Base-by-base conservation (phyloP, 92 coral and sea anemone species). In the Palythoa grandis region DNA sequence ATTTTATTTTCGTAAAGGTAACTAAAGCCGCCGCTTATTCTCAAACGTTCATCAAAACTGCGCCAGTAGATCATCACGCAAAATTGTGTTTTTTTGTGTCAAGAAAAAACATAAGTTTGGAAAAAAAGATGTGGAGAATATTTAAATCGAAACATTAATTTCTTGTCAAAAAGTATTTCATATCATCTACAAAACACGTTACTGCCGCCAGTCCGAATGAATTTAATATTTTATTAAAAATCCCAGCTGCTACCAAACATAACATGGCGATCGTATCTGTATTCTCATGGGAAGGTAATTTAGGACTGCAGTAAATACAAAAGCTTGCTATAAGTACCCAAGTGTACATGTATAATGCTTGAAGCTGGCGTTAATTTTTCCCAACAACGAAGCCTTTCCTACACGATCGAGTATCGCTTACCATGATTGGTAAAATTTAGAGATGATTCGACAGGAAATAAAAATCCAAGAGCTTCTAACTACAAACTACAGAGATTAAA, bases 141-240 rank as follows among this genome's bases (percentile, higher is more conserved):
- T 19, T 52, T 58, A 22, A 43, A 80, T 61, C 85, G 29, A 11
- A 80, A 65, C 23, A 63, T 66, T 80, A 13, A 47, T 43, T 47
- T 63, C 14, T 80, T 80, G 66, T 76, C n/a, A 29, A 80, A 78
- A 22, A 80, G 24, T 65, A 47, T 20, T 80, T 80, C 14, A 37
- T 43, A 66, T 48, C 47, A 68, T 66, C 74, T 39, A 48, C 85
- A 80, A 63, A 78, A 29, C 74, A 80, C 23, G 47, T 50, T 70
- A 48, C 19, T 80, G 48, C 24, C 50, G 57, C 73, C 39, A 61
- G n/a, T 20, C 52, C 50, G 50, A 61, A 39, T 40, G 72, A 40
- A 47, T 66, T 20, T 20, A 80, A 80, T n/a, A n/a, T n/a, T n/a
- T 80, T 66, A 48, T 63, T 63, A 63, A 63, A 63, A 24, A 5